A percentile compares a stretch with the other conserved stretches of the same genome.
Evolutionary conservation across 1,140 invertebrate species (phyloP).

Genomic region (Cydia fagiglandana): DNA sequence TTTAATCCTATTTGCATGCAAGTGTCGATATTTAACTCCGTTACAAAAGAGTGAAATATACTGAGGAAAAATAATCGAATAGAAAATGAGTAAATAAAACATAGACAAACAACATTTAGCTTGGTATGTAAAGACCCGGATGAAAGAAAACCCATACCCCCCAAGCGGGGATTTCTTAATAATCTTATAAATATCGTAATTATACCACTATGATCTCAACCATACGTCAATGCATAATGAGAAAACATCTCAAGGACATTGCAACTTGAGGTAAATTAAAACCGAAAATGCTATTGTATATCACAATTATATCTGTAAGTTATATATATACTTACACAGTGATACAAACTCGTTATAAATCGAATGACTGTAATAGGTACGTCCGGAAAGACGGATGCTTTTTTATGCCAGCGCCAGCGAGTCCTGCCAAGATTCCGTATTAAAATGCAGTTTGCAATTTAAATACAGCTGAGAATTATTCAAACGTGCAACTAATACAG

Average conservation of each 20-base stretch:
- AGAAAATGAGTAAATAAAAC: neutral
- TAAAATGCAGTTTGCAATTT: conserved; percentile 28
- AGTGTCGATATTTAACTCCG: no score
- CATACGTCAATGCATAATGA: conserved; percentile 9
- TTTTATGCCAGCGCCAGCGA: conserved; percentile 26
- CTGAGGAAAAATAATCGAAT: neutral
- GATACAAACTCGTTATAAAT: neutral
- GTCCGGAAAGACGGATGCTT: conserved; percentile 6
- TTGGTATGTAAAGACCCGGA: neutral
- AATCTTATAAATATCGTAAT: neutral
- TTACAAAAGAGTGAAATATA: neutral
- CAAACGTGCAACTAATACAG: conserved; percentile 10
- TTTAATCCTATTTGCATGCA: no score
- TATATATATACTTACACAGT: no score
- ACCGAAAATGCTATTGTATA: neutral
- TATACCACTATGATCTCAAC: conserved; percentile 9
- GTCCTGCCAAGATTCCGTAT: conserved; percentile 30
- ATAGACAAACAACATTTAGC: no score
- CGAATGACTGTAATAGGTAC: neutral
- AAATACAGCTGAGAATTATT: conserved; percentile 16
- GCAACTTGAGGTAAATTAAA: neutral
- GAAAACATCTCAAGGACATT: neutral
- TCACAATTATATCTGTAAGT: neutral
- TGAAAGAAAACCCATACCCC: conserved; percentile 1
- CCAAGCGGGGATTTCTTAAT: conserved; percentile 12